Base-by-base conservation (phyloP, 2,797 vertebrate genomes). In the Mastacembelus armatus region DNA sequence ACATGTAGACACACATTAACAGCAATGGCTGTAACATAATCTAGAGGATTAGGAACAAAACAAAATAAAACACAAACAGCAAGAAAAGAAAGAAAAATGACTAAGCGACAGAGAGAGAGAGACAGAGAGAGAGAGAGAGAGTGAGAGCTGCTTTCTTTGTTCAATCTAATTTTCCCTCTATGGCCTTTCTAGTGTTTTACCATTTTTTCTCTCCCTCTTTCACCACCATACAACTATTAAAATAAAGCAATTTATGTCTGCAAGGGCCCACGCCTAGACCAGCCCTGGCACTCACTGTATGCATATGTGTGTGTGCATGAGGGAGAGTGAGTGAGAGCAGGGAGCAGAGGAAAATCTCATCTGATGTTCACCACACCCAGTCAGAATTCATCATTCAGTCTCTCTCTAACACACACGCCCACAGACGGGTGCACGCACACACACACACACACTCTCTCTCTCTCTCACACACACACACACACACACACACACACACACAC, bases 301-400 rank as follows among this genome's bases (percentile, higher is more conserved):
- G 36, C 66, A 66, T 65, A 15, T 60, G 56, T 14, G 49, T 51
- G 55, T 56, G 49, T 66, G 62, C 32, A 67, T 44, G 43, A 14
- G 19, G 2, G 63, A 24, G 65, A 27, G 54, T 2, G 73, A 18
- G 72, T 21, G 84, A 61, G 84, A 19, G 59, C 60, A 66, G 67
- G 77, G 74, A 90, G 74, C 83, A 87, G 85, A 88, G 87, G 89
- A 91, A 92, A 93, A 92, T 92, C 79, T 88, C 89, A 93, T 93
- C 88, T 92, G 87, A 92, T 87, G 87, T 74, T 88, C 84, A 90
- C 92, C 92, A 93, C 92, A 92, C 92, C 92, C 93, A 83, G 85
- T 91, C 85, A 88, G 72, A 85, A 90, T 90, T 90, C 89, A 91
- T 90, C 85, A 87, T 83, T 76, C 73, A 59, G 69, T 22, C 55